phyloP scores from a whole-genome alignment of 1,140 invertebrate genomes.

The Dendrolimus punctatus region DNA sequence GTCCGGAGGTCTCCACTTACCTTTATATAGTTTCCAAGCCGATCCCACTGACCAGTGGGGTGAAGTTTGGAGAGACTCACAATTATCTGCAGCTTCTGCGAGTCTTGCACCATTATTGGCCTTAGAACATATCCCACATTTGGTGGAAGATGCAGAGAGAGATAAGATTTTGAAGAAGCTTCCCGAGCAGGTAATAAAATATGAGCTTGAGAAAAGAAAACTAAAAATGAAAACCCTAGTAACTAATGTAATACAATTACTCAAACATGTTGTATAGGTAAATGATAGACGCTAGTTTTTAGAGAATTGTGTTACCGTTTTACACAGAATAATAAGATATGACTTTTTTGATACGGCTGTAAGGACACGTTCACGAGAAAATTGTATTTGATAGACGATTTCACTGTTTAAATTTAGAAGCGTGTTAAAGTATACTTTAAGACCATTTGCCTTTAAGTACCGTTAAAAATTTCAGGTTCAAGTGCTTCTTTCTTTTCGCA shows the following conservation, averaged over 20 bases:
- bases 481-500: constrained; percentile 73
- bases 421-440: too few species aligned
- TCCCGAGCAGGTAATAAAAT: constrained; percentile 62
- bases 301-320: neutral
- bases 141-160: constrained; percentile 59
- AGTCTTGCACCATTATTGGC: constrained; percentile 57
- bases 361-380: too few species aligned
- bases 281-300: neutral
- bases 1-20: constrained; percentile 74
- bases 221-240: too few species aligned
- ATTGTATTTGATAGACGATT: too few species aligned
- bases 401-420: too few species aligned
- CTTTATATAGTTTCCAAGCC: constrained; percentile 47
- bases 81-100: constrained; percentile 50
- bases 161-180: constrained; percentile 64
- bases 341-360: too few species aligned
- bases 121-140: constrained; percentile 66
- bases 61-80: constrained; percentile 54
- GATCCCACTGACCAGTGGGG: constrained; percentile 47
- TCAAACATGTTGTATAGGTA: neutral
- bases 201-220: too few species aligned
- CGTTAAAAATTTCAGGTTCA: constrained; percentile 66
- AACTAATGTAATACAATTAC: too few species aligned
- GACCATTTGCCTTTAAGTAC: too few species aligned
- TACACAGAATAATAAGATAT: too few species aligned